Evolutionary conservation across 2,113 vertebrate genomes (phyloP).

Genomic region (Pyrgilauda ruficollis): DNA sequence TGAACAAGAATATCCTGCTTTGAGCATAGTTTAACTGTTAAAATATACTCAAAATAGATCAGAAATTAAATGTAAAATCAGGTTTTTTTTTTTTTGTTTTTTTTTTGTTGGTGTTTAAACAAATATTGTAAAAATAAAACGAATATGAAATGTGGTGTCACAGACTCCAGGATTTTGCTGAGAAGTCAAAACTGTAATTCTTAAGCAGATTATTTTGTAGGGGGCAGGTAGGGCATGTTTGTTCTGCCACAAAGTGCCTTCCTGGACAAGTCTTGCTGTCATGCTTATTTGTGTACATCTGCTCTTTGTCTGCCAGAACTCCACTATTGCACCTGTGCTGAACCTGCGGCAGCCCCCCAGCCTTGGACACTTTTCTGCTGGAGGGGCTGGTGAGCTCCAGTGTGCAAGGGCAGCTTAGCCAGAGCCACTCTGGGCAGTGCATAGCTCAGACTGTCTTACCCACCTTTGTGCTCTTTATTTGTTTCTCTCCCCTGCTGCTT

Average conservation of each 20-base stretch:
- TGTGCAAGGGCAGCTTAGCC: not conserved
- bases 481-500: slow-evolving; percentile 43
- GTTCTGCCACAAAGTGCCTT: not conserved
- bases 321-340: accelerated
- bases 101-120: not conserved
- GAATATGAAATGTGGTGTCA: not conserved
- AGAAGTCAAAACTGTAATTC: not conserved
- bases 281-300: accelerated
- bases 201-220: not conserved
- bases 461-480: slow-evolving; percentile 41
- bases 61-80: not conserved
- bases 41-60: not conserved
- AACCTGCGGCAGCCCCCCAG: not conserved
- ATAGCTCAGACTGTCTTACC: not conserved
- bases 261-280: not conserved
- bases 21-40: not conserved
- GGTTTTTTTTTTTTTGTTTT: no score
- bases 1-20: not conserved
- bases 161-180: not conserved
- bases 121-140: not conserved
- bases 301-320: not conserved
- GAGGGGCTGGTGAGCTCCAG: not conserved
- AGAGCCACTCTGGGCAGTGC: not conserved
- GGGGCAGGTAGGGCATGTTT: no score
- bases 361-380: accelerated